Evolutionary conservation across 2,113 vertebrate genomes (phyloP).

Genomic region (Melanotaenia duboulayi): DNA sequence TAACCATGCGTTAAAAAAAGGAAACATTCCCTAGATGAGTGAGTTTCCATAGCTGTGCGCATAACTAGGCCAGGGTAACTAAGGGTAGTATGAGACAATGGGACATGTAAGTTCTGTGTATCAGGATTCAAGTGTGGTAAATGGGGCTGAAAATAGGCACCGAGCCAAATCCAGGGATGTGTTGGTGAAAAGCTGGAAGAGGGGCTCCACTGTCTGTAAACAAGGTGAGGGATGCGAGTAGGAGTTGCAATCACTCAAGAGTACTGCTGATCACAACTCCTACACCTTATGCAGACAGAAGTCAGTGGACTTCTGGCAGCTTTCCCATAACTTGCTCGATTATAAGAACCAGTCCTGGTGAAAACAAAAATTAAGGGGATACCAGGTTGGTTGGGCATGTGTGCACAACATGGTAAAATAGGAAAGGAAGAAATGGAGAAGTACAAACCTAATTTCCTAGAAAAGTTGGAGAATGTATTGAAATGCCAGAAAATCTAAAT

Average conservation of each 20-base stretch:
- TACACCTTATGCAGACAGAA: too few relatives aligned
- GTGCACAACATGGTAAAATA: slow-evolving; percentile 9
- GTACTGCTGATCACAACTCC: too few relatives aligned
- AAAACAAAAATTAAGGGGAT: slow-evolving; percentile 5
- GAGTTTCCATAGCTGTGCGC: slow-evolving; percentile 24
- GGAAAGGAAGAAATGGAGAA: slow-evolving; percentile 10
- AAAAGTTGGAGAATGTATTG: too few relatives aligned
- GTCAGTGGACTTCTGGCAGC: slow-evolving; percentile 31
- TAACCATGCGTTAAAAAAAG: slow-evolving; percentile 29
- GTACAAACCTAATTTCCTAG: too few relatives aligned
- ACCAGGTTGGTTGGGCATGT: slow-evolving; percentile 21
- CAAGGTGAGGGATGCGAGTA: slow-evolving; percentile 35
- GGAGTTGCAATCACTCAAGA: slow-evolving; percentile 20
- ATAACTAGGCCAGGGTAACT: slow-evolving; percentile 14
- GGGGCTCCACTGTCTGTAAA: slow-evolving; percentile 33
- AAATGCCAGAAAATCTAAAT: too few relatives aligned
- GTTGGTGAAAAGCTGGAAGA: slow-evolving; percentile 2
- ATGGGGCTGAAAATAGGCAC: slow-evolving; percentile 34
- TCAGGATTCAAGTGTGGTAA: slow-evolving; percentile 22
- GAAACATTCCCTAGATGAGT: slow-evolving; percentile 43
- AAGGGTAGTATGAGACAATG: slow-evolving; percentile 37
- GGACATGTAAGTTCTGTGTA: slow-evolving; percentile 5
- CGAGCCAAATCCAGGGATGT: slow-evolving; percentile 29
- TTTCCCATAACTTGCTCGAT: slow-evolving; percentile 17
- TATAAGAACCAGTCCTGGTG: slow-evolving; percentile 7